A percentile compares a stretch with the other conserved stretches of the same genome.
Evolutionary conservation across 2,888 invertebrate genomes (phyloP).

Genomic region (Portevinia maculata): DNA sequence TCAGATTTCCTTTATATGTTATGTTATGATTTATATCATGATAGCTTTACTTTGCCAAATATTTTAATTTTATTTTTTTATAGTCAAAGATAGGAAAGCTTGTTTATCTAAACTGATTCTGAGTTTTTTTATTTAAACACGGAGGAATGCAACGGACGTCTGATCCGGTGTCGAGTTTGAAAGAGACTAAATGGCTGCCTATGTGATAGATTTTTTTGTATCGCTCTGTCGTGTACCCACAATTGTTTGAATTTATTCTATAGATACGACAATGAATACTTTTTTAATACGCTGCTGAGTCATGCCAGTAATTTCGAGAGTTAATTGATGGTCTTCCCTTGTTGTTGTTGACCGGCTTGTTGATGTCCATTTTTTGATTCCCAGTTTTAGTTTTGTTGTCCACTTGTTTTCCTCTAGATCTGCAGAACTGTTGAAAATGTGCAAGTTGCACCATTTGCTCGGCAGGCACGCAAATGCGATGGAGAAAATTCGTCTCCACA

Average conservation of each 20-base stretch:
- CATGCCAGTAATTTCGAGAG: background rate
- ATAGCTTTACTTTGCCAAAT: background rate
- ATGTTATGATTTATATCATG: background rate
- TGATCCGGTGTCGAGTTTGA: background rate
- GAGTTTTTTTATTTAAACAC: background rate
- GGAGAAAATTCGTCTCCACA: too few species aligned
- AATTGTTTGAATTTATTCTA: too few species aligned
- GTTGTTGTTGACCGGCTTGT: background rate
- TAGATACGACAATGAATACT: background rate
- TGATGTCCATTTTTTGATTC: too few species aligned
- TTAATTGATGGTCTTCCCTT: too few species aligned
- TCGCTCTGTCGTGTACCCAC: background rate
- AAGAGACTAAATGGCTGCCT: background rate
- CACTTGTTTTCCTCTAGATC: too few species aligned
- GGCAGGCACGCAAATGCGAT: background rate
- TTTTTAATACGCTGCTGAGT: background rate
- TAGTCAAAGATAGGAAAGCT: background rate
- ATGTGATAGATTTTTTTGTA: background rate
- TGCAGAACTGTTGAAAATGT: background rate
- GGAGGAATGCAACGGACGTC: background rate
- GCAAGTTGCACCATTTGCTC: background rate
- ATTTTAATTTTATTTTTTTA: too few species aligned
- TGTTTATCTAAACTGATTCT: too few species aligned
- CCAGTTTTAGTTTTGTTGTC: too few species aligned
- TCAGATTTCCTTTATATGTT: background rate